Conservation (phyloP, 2,797 vertebrate genomes). For the Numenius phaeopus region DNA sequence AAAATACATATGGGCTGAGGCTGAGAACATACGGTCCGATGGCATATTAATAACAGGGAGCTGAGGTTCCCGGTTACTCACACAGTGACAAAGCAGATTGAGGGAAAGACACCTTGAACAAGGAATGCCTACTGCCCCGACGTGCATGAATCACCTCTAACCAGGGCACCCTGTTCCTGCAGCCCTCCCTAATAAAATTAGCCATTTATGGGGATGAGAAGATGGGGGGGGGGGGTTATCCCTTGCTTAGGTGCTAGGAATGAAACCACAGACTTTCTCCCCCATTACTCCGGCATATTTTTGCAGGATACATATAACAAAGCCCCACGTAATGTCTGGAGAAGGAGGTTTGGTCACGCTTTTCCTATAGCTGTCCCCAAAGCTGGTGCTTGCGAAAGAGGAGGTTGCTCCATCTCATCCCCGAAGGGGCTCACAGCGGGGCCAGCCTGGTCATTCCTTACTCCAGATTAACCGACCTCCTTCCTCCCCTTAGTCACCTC, state of each 20-base stretch:
- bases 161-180: not conserved
- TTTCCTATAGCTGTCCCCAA: not conserved
- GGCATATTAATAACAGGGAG: slow-evolving; percentile 27
- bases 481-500: not conserved
- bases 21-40: slow-evolving; percentile 42
- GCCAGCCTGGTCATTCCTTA: not conserved
- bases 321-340: not conserved
- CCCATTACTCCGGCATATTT: not conserved
- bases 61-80: slow-evolving; percentile 59
- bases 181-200: not conserved
- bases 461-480: not conserved
- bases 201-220: not conserved
- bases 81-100: not conserved
- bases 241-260: not conserved
- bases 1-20: slow-evolving; percentile 55
- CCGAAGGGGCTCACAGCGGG: accelerated
- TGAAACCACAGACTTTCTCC: slow-evolving; percentile 1
- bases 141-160: not conserved
- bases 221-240: not conserved
- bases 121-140: not conserved
- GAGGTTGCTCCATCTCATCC: not conserved
- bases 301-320: not conserved
- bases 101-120: slow-evolving; percentile 31
- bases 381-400: not conserved
- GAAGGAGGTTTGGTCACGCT: not conserved